These are phyloP conservation scores for Hydriomena furcata DNA, from an alignment of 2,888 invertebrate genomes.

Conservation along the genomic window DNA sequence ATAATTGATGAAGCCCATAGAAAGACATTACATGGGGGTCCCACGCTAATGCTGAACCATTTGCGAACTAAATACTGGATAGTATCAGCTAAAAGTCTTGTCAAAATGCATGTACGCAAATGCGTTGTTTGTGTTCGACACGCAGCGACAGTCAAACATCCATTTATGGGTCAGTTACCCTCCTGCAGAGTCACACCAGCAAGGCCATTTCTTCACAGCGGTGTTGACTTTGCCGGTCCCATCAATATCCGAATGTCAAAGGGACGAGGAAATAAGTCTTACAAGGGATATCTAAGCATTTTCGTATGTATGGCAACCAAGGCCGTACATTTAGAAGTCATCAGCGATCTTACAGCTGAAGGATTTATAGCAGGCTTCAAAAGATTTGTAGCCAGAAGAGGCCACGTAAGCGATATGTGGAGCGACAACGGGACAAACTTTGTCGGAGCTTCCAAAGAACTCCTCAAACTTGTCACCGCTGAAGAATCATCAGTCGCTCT, in stretches of 20 bases:
- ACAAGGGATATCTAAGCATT: constrained; percentile 29
- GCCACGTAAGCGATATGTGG: constrained; percentile 26
- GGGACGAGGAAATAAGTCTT: constrained; percentile 27
- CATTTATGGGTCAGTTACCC: constrained; percentile 34
- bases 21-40: constrained; percentile 34
- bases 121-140: constrained; percentile 30
- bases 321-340: constrained; percentile 44
- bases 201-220: constrained; percentile 27
- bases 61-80: constrained; percentile 30
- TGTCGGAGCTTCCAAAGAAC: constrained; percentile 1
- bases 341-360: constrained; percentile 38
- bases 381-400: constrained; percentile 33
- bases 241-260: constrained; percentile 23
- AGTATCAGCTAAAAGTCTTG: constrained; percentile 13
- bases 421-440: constrained; percentile 38
- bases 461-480: background rate
- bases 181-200: constrained; percentile 22
- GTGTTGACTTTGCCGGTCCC: constrained; percentile 36
- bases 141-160: background rate
- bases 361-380: constrained; percentile 39
- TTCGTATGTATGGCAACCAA: constrained; percentile 29
- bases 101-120: constrained; percentile 14
- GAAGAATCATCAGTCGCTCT: background rate
- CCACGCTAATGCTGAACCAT: constrained; percentile 16
- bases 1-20: constrained; percentile 32